Evolutionary conservation across 2,888 invertebrate species (phyloP), one percentile per base, ranked within the genome.

Genomic region (Hofmannophila pseudospretella): DNA sequence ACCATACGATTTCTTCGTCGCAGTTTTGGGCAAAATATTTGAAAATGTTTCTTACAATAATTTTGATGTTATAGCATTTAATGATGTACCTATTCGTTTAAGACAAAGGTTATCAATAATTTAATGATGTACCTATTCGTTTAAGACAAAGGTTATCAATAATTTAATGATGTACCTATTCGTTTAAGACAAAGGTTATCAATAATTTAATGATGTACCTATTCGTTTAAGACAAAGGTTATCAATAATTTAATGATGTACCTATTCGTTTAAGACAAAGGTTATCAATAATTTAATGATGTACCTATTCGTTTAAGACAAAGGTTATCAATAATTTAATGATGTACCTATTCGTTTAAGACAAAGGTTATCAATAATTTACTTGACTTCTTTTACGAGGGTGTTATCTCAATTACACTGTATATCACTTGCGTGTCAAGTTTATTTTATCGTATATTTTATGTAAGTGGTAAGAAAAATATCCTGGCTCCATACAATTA

Each of bases 321-420:
- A 16, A 16, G 16, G 16, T 16, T 16, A 16, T 23, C 8, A 5
- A n/a, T n/a, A n/a, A 30, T 30, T 30, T 30, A 30, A 11, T 16
- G 9, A 16, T 16, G 19, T 19, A 19, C 4, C 7, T 20, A 20
- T 20, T 20, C 20, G 8, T 7, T 20, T 20, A 8, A 16, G 4
- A 13, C 22, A 32, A 12, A 20, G 9, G 22, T 32, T 22, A 32
- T 32, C 32, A 9, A 16, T n/a, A n/a, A n/a, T n/a, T n/a, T n/a
- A n/a, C n/a, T n/a, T n/a, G n/a, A n/a, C n/a, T n/a, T n/a, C n/a
- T n/a, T n/a, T n/a, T 23, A 33, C 23, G 25, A 33, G 32, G 32
- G 9, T 13, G 25, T 23, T 25, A 25, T 33, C 25, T 29, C 29
- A 29, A 14, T 29, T 4, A 29, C n/a, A 11, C 14, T 29, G 29